These are phyloP conservation scores for Seriola quinqueradiata DNA, from an alignment of 2,113 vertebrate genomes.

Conservation along the genomic window DNA sequence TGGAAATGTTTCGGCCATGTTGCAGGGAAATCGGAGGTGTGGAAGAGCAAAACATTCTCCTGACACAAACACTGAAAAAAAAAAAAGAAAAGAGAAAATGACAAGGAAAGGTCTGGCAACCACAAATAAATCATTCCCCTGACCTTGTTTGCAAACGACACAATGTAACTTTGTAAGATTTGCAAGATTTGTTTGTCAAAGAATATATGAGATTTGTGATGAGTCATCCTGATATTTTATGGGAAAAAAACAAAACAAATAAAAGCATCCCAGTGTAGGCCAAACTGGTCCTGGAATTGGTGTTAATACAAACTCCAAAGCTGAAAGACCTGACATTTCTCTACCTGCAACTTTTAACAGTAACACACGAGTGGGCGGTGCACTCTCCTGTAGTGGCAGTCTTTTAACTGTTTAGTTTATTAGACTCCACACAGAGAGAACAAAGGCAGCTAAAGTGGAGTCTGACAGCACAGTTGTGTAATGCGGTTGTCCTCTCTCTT, in stretches of 20 bases:
- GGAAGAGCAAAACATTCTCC: slow-evolving; percentile 30
- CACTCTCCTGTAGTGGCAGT: background rate
- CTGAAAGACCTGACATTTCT: background rate
- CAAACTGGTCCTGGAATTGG: background rate
- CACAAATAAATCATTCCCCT: slow-evolving; percentile 25
- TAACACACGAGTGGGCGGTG: slow-evolving; percentile 1
- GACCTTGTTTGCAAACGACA: slow-evolving; percentile 11
- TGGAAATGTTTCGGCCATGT: slow-evolving; percentile 60
- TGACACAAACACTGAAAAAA: slow-evolving; percentile 25
- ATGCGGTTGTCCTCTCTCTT: background rate
- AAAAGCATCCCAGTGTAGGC: background rate
- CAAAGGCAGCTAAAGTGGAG: slow-evolving; percentile 14
- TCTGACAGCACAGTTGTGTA: slow-evolving; percentile 11
- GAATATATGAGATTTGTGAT: background rate
- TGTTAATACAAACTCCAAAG: slow-evolving; percentile 1
- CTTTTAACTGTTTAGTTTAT: background rate
- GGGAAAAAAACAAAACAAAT: background rate
- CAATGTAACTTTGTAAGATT: slow-evolving; percentile 22
- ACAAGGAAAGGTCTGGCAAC: slow-evolving; percentile 5
- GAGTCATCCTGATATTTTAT: slow-evolving; percentile 25
- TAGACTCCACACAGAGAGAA: background rate
- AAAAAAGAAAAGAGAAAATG: background rate
- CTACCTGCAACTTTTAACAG: background rate
- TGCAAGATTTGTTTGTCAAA: slow-evolving; percentile 4
- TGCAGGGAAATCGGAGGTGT: slow-evolving; percentile 42